Evolutionary conservation across 2,797 vertebrate species (phyloP), one percentile per base, ranked within the genome.

Genomic region (Spondyliosoma cantharus): DNA sequence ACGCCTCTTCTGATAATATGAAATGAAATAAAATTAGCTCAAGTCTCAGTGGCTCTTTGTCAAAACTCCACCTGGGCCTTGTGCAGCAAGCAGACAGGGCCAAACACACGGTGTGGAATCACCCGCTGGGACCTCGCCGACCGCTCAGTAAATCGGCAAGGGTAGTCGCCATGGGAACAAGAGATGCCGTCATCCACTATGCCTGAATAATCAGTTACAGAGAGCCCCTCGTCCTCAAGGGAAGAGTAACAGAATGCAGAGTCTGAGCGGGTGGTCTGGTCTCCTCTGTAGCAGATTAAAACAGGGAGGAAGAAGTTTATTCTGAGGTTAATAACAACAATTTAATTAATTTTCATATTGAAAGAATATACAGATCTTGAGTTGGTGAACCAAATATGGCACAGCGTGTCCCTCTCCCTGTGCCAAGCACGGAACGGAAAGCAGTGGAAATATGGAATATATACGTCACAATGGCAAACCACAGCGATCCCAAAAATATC

Each of bases 71-170:
- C 93, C 90, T 95, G 88, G 15, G 96, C 96, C 77, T 70, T 87
- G 56, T 90, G 86, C 81, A 89, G 62, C 79, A 98, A 94, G 88
- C 94, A 93, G 52, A 61, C 27, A 0, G 98, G 96, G 90, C 96
- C 94, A 91, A 98, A 99, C 80, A 98, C 92, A 20, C 98, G 96
- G 14, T 98, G 91, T 56, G 97, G 97, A 90, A 99, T 95, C 85
- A 96, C 87, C 75, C 92, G 89, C 91, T 98, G 96, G 82, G 91
- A 81, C 74, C 85, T 80, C 17, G 96, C 94, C 65, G 78, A 80
- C 80, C 71, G 60, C 75, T 93, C 90, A 74, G 92, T 93, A 92
- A 97, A 98, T 81, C 96, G 96, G 90, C 98, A 99, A 43, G 96
- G 97, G 89, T 98, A 99, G 68, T 96, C 96, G 82, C 90, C 45